Base-by-base conservation (phyloP, 92 coral and sea anemone species). In the Zoanthus sociatus region DNA sequence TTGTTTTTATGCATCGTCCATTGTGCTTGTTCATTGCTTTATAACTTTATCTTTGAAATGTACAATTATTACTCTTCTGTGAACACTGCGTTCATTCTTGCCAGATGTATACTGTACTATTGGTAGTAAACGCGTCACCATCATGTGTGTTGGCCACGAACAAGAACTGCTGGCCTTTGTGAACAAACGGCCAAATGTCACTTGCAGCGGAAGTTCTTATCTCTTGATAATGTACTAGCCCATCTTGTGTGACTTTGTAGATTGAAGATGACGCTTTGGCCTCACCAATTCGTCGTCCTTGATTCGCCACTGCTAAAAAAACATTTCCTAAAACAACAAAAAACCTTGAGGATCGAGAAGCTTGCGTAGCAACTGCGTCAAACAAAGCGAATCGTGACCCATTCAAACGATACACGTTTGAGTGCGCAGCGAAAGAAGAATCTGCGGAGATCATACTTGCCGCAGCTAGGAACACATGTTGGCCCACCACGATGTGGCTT, bases 281-380 rank as follows among this genome's bases (percentile, higher is more conserved):
- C 8, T 15, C 60, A 45, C 26, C 61, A 9, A 20, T 42, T 7
- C 66, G 74, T 20, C 60, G 47, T 21, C 15, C 73, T 51, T 81
- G 85, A 47, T 81, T 81, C 46, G 85, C 76, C 21, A 81, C 75
- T n/a, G 85, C 85, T 9, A 81, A 55, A 53, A 45, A 81, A 26
- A 73, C 47, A 0, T 67, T 1, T 4, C 85, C 85, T 13, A 17
- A 81, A 42, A 81, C 85, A 12, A 37, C 63, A 66, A 81, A 81
- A 68, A 81, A 81, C 20, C 85, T 17, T 54, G 61, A 76, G 58
- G 85, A 71, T 42, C 50, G 76, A 4, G 85, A 51, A 7, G 74
- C 60, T 3, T 81, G 56, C 56, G 85, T 81, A 64, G 20, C 9
- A 47, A 81, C 14, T 13, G 76, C 42, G 5, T 81, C 32, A 9